phyloP scores from a whole-genome alignment of 2,888 invertebrate genomes.

The Antheraea assamensis region DNA sequence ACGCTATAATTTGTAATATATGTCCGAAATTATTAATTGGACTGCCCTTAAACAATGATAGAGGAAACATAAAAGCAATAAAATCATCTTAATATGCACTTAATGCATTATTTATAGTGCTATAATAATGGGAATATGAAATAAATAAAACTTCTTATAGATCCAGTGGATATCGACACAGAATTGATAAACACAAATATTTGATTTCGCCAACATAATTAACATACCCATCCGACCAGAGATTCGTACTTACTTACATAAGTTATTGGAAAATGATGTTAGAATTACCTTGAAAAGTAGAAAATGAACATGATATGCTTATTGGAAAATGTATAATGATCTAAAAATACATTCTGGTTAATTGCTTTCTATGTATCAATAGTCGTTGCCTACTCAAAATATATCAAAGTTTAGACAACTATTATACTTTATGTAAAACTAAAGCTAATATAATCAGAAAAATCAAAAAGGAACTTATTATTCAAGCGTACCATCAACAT shows the following conservation, averaged over 20 bases:
- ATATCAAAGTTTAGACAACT: not conserved
- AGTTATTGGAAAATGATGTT: slow-evolving; percentile 23
- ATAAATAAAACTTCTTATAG: slow-evolving; percentile 38
- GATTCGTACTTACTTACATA: slow-evolving; percentile 36
- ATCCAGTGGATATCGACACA: slow-evolving; percentile 45
- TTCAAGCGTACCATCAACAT: not conserved
- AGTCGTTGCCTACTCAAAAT: not conserved
- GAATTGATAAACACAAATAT: slow-evolving; percentile 54
- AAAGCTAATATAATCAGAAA: too few species aligned
- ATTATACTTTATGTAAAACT: too few species aligned
- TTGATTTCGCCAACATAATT: slow-evolving; percentile 55
- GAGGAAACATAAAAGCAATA: slow-evolving; percentile 16
- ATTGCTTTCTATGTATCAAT: not conserved
- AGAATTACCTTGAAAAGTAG: slow-evolving; percentile 10
- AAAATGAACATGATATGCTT: slow-evolving; percentile 25
- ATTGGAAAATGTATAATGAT: not conserved
- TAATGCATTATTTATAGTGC: slow-evolving; percentile 20
- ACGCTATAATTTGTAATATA: slow-evolving; percentile 6
- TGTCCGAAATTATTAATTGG: slow-evolving; percentile 1
- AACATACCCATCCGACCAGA: slow-evolving; percentile 47
- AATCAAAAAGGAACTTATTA: too few species aligned
- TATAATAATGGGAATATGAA: slow-evolving; percentile 29
- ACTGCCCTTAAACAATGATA: slow-evolving; percentile 12
- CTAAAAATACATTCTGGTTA: not conserved
- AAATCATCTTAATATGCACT: slow-evolving; percentile 17